phyloP scores from a whole-genome alignment of 2,113 vertebrate genomes.

The Heptranchias perlo region DNA sequence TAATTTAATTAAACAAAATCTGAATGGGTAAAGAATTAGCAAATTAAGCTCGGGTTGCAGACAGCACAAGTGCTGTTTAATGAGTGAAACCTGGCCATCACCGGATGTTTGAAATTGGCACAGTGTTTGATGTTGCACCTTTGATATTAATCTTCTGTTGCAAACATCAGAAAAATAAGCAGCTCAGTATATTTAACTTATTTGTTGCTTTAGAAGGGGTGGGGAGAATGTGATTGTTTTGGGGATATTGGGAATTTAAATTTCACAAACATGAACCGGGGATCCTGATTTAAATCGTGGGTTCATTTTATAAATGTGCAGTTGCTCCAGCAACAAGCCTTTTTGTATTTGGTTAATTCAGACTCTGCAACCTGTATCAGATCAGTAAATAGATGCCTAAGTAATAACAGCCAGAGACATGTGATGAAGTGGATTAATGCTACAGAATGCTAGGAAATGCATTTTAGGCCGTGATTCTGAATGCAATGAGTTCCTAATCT shows the following conservation, averaged over 20 bases:
- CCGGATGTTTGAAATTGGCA: constrained; percentile 24
- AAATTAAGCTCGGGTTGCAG: constrained; percentile 7
- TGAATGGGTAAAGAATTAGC: neutral
- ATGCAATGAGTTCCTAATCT: neutral
- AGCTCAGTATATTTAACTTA: neutral
- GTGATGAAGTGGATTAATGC: no score
- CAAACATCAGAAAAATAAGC: neutral
- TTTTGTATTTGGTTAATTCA: neutral
- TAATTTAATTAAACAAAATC: neutral
- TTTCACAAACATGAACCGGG: neutral
- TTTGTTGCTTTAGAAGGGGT: neutral
- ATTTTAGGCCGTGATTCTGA: neutral
- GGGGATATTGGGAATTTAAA: neutral
- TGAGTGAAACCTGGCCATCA: neutral
- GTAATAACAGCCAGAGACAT: neutral
- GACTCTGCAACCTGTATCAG: neutral
- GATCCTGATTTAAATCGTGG: neutral
- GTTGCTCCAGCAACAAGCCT: neutral
- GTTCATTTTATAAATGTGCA: neutral
- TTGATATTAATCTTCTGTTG: constrained; percentile 25
- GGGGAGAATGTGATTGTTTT: neutral
- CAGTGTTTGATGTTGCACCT: constrained; percentile 3
- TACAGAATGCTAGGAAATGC: neutral
- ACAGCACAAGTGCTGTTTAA: neutral
- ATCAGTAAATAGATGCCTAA: neutral